These are phyloP conservation scores for Corythornis cristatus DNA, from an alignment of 2,113 vertebrate species.

Conservation along the genomic window DNA sequence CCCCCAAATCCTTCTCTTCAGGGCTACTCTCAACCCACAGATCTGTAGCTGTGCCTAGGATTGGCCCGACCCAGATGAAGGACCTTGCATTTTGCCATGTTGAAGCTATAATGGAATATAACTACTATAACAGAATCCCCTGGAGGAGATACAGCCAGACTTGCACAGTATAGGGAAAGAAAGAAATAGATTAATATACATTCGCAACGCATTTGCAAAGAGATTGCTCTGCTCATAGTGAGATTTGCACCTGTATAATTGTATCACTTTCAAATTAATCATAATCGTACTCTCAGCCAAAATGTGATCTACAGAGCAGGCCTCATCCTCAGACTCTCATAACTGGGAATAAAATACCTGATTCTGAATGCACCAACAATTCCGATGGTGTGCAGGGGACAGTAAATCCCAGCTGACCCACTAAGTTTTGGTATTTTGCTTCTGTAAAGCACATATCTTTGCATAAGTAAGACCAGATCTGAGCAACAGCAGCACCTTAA, in stretches of 20 bases:
- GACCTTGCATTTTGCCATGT: too few relatives aligned
- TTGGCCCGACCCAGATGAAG: too few relatives aligned
- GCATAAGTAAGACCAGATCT: not conserved
- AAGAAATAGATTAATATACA: slow-evolving; percentile 35
- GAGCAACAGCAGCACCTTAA: not conserved
- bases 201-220: slow-evolving; percentile 38
- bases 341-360: slow-evolving; percentile 23
- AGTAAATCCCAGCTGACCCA: slow-evolving; percentile 47
- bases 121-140: not conserved
- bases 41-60: too few relatives aligned
- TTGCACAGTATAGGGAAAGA: not conserved
- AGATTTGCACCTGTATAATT: slow-evolving; percentile 57
- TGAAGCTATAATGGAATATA: slow-evolving; percentile 25
- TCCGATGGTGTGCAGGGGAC: not conserved
- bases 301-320: not conserved
- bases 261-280: slow-evolving; percentile 63
- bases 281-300: slow-evolving; percentile 37
- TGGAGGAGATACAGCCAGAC: not conserved
- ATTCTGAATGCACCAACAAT: slow-evolving; percentile 24
- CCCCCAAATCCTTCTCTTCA: too few relatives aligned
- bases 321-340: slow-evolving; percentile 19
- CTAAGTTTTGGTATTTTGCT: slow-evolving; percentile 30
- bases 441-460: not conserved
- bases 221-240: slow-evolving; percentile 22
- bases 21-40: too few relatives aligned